phyloP scores from a whole-genome alignment of 2,113 vertebrate genomes.

The Coptodon bakossiorum region DNA sequence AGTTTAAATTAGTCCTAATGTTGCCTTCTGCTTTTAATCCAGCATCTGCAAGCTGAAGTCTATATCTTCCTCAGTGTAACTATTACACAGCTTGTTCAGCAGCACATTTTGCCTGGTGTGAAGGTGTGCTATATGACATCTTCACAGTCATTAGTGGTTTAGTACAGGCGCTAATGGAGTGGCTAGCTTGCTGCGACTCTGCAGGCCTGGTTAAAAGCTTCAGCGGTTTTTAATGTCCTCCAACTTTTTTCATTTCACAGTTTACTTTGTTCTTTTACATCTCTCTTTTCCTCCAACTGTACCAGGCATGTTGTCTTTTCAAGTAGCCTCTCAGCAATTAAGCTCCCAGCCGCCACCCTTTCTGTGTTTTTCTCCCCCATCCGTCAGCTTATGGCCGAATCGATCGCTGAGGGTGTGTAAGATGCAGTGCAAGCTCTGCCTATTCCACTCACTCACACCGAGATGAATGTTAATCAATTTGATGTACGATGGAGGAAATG shows the following conservation, averaged over 20 bases:
- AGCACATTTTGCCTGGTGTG: constrained; percentile 1
- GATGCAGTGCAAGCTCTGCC: constrained; percentile 28
- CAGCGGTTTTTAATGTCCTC: neutral
- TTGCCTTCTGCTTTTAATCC: neutral
- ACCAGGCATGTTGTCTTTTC: neutral
- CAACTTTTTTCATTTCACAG: neutral
- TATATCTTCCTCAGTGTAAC: neutral
- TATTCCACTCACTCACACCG: constrained; percentile 18
- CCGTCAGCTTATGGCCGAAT: neutral
- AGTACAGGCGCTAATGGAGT: constrained; percentile 27
- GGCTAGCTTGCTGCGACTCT: neutral
- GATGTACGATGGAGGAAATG: constrained; percentile 14
- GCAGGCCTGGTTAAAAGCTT: constrained; percentile 15
- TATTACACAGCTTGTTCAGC: neutral
- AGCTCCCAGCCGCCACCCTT: neutral
- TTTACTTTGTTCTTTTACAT: neutral
- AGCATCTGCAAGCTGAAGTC: neutral
- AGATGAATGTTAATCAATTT: constrained; percentile 64
- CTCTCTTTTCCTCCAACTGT: neutral
- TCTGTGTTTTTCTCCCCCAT: neutral
- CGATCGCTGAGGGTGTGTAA: neutral
- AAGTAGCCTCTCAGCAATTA: neutral
- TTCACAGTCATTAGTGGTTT: constrained; percentile 28
- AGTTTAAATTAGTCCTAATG: neutral
- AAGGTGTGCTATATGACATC: constrained; percentile 1